Evolutionary conservation across 92 coral and sea anemone genomes (phyloP), one percentile per base, ranked within the genome.

Genomic region (Parazoanthus atlanticus): DNA sequence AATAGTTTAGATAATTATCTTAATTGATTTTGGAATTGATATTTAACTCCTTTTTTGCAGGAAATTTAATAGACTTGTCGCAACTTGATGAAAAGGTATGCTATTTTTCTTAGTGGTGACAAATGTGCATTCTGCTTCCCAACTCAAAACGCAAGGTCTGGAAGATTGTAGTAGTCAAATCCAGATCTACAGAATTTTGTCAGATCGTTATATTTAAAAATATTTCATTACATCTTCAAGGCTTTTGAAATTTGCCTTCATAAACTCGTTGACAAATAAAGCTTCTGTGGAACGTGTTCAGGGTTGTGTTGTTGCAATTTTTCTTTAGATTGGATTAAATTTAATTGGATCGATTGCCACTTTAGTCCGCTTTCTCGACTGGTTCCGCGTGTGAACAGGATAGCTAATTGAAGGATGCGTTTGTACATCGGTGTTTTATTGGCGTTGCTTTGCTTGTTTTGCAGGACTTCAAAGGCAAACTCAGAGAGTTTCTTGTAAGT

Each of bases 401-500:
- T 33, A 74, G 34, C 33, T 32, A 16, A 6, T 29, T 38, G 10
- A n/a, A 43, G 82, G 38, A 15, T 30, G 56, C 8, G 56, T 49
- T 46, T 49, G 56, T 49, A 11, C 1, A 49, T 52, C 19, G 58
- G 28, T 40, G 52, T 49, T 36, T 80, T 0, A 12, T 81, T 26
- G 29, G 25, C 15, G 8, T 3, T 78, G 0, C 19, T 46, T 71
- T 40, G 26, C 19, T 33, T 43, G 1, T 47, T 49, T 47, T 78
- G 54, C 81, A 96, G 99, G 92, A 85, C 74, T 95, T 96, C 58
- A 95, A 92, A 75, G 77, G 88, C 29, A 90, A 91, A 32, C 89
- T 96, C 36, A 81, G 94, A 72, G 94, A 91, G 72, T 93, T 96
- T 90, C 82, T 96, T 52, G 99, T 96, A 81, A 94, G 99, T 95